These are phyloP conservation scores for Pimephales promelas DNA, from an alignment of 2,113 vertebrate genomes.

Conservation along the genomic window DNA sequence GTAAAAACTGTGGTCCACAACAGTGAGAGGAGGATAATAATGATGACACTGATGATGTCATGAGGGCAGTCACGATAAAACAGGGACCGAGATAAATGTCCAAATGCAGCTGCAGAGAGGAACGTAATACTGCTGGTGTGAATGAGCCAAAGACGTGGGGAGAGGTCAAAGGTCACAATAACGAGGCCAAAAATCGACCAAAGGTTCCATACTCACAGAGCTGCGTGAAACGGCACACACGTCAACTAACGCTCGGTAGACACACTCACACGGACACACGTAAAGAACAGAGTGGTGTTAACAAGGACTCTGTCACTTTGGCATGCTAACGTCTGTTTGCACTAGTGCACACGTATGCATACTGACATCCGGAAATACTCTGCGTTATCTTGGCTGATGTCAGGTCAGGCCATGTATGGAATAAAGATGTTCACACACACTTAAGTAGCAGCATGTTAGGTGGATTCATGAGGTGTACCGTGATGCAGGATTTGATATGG, in stretches of 20 bases:
- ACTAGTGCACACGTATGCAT: background rate
- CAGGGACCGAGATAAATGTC: background rate
- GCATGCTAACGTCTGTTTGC: slow-evolving; percentile 31
- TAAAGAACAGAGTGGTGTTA: slow-evolving; percentile 42
- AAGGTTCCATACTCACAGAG: slow-evolving; percentile 20
- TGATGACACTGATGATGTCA: slow-evolving; percentile 15
- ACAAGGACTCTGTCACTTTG: slow-evolving; percentile 38
- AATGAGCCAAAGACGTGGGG: background rate
- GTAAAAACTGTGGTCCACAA: background rate
- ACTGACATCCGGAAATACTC: background rate
- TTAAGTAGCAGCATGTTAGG: slow-evolving; percentile 21
- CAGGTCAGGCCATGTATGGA: slow-evolving; percentile 31
- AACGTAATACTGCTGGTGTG: background rate
- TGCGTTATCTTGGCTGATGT: slow-evolving; percentile 8
- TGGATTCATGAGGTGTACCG: slow-evolving; percentile 31
- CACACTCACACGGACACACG: slow-evolving; percentile 22
- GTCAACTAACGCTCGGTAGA: slow-evolving; percentile 3
- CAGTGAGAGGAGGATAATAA: background rate
- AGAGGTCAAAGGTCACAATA: slow-evolving; percentile 19
- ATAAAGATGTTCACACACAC: slow-evolving; percentile 27
- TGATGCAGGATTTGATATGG: slow-evolving; percentile 40
- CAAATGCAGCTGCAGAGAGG: background rate
- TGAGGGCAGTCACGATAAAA: slow-evolving; percentile 2
- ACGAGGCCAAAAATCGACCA: background rate
- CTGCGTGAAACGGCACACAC: slow-evolving; percentile 38